These are phyloP conservation scores for Alectoris magna DNA, from an alignment of 2,797 vertebrate genomes.

Conservation along the genomic window DNA sequence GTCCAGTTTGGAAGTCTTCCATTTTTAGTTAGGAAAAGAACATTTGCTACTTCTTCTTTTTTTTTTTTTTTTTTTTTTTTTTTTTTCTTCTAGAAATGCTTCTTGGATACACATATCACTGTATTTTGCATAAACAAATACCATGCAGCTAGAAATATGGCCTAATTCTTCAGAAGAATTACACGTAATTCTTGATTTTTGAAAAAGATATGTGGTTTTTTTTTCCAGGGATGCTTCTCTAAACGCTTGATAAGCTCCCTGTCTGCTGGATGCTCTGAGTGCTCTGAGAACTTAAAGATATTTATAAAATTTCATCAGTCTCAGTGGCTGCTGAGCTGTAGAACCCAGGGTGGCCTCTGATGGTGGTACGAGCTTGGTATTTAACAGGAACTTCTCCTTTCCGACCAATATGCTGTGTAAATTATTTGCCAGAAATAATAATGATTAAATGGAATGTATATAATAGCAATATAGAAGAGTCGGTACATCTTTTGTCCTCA, in stretches of 20 bases:
- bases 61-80: not conserved
- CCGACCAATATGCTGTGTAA: not conserved
- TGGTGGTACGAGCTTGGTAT: not conserved
- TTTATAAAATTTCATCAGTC: not conserved
- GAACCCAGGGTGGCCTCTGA: not conserved
- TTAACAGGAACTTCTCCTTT: slow-evolving; percentile 13
- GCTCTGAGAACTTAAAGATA: not conserved
- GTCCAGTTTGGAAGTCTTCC: slow-evolving; percentile 48
- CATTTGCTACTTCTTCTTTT: not conserved
- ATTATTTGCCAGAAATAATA: not conserved
- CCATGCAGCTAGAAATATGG: not conserved
- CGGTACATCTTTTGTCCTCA: not conserved
- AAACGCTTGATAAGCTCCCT: slow-evolving; percentile 34
- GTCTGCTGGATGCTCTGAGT: slow-evolving; percentile 2
- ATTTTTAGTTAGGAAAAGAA: slow-evolving; percentile 27
- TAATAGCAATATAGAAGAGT: not conserved
- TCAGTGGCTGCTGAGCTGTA: not conserved
- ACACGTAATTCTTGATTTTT: not conserved
- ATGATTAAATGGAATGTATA: not conserved
- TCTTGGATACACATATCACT: slow-evolving; percentile 17
- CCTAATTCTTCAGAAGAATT: not conserved
- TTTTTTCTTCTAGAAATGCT: not conserved
- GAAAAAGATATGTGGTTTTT: not conserved
- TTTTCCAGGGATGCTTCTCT: not conserved
- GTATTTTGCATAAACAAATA: slow-evolving; percentile 33